Base-by-base conservation (phyloP, 2,888 invertebrate species). In the Drosophila kanekoi region DNA sequence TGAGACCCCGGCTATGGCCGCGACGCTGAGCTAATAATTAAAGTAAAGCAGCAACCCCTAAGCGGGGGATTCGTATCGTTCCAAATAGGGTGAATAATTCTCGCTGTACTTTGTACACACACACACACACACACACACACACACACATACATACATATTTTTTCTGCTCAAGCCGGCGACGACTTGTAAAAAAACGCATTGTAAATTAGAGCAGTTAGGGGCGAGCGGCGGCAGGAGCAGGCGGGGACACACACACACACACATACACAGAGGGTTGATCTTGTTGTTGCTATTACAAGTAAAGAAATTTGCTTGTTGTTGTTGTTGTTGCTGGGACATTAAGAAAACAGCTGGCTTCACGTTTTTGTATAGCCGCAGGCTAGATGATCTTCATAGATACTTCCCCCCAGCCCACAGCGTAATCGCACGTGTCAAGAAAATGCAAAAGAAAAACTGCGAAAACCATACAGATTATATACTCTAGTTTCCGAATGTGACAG, bases 1-100 rank as follows among this genome's bases (percentile, higher is more conserved):
- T 72, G 82, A 62, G 56, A 32, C 49, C 63, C 54, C 41, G 43
- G 66, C 63, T 20, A 16, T 16, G 51, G 65, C 65, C 40, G 56
- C 23, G 74, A 66, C 69, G 85, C 67, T 68, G 83, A 87, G 88
- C 86, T 72, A 80, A 87, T 83, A 88, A 87, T 86, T 87, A 83
- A 85, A 82, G 79, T 79, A 75, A 79, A 66, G 70, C 74, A 64
- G 56, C 87, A 85, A 86, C 88, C 83, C 83, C 75, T 83, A 83
- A 68, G 66, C 74, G 80, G 77, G 77, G 68, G 73, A 66, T 66
- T 57, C 44, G 33, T 56, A 38, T 44, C 49, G 33, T 54, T 52
- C 18, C 32, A 72, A 77, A 74, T 77, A 66, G 86, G 86, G 88
- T 79, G 77, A 79, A 65, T 67, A 45, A 47, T 58, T 10, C 9